Percentiles rank a stretch among this genome's conserved stretches.
These are phyloP conservation scores for Danaus melanippus DNA, from an alignment of 1,140 invertebrate genomes.

Conservation along the genomic window DNA sequence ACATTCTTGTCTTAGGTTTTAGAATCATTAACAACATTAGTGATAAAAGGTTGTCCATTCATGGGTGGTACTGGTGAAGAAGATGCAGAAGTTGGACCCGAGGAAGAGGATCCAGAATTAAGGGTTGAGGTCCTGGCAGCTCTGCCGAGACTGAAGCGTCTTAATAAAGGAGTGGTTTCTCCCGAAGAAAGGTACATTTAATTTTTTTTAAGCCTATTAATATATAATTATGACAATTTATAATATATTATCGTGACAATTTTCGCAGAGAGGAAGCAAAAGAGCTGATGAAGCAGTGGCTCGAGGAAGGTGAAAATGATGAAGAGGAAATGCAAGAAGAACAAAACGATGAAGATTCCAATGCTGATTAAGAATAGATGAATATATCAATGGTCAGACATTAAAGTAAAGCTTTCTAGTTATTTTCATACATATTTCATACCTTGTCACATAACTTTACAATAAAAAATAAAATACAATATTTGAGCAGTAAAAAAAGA, in stretches of 20 bases:
- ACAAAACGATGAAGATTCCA: conserved; percentile 31
- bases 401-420: too few relatives aligned
- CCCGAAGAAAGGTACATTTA: conserved; percentile 62
- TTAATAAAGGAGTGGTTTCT: conserved; percentile 67
- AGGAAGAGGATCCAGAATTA: conserved; percentile 50
- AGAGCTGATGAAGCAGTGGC: conserved; percentile 48
- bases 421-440: too few relatives aligned
- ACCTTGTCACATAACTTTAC: too few relatives aligned
- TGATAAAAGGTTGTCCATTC: conserved; percentile 65
- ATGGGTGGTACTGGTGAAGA: conserved; percentile 56
- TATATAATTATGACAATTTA: too few relatives aligned
- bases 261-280: conserved; percentile 49
- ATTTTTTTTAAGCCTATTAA: conserved; percentile 6
- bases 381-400: too few relatives aligned
- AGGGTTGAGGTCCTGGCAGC: conserved; percentile 63
- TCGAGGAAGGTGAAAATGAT: conserved; percentile 55
- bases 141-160: conserved; percentile 63
- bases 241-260: too few relatives aligned
- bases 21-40: conserved; percentile 55
- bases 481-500: too few relatives aligned
- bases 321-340: conserved; percentile 47
- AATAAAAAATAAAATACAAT: too few relatives aligned
- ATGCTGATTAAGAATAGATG: conserved; percentile 13
- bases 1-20: conserved; percentile 41
- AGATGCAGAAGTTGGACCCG: conserved; percentile 34